A percentile compares a stretch with the other conserved stretches of the same genome.
Evolutionary conservation across 2,113 vertebrate genomes (phyloP).

Genomic region (Serilophus lunatus): DNA sequence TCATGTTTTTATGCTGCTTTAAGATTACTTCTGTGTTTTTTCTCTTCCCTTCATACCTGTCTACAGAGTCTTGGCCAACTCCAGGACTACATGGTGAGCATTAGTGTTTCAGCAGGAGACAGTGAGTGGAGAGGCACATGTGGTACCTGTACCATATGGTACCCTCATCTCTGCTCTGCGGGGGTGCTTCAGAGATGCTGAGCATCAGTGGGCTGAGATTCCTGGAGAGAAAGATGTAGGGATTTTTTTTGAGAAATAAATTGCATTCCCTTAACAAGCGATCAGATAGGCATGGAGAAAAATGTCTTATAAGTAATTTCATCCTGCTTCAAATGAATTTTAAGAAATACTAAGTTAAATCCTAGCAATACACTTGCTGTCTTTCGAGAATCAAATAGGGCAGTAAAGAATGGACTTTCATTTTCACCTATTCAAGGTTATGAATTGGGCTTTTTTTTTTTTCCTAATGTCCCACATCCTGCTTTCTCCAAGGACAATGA

Average conservation of each 20-base stretch:
- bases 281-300: background rate
- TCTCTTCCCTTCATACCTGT: background rate
- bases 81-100: background rate
- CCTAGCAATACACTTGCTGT: background rate
- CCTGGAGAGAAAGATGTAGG: constrained; percentile 5
- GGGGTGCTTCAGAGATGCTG: background rate
- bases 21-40: background rate
- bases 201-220: background rate
- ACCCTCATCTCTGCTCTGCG: background rate
- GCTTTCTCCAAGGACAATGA: background rate
- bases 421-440: background rate
- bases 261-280: background rate
- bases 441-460: background rate
- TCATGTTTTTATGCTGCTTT: background rate
- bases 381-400: background rate
- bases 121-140: background rate
- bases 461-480: background rate
- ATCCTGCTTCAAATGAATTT: background rate
- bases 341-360: background rate
- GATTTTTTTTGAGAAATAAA: background rate
- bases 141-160: background rate
- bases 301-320: background rate
- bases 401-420: background rate
- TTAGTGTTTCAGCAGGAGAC: background rate
- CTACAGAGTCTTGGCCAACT: background rate